phyloP scores from a whole-genome alignment of 2,888 invertebrate genomes.

The Cheilosia vulpina region DNA sequence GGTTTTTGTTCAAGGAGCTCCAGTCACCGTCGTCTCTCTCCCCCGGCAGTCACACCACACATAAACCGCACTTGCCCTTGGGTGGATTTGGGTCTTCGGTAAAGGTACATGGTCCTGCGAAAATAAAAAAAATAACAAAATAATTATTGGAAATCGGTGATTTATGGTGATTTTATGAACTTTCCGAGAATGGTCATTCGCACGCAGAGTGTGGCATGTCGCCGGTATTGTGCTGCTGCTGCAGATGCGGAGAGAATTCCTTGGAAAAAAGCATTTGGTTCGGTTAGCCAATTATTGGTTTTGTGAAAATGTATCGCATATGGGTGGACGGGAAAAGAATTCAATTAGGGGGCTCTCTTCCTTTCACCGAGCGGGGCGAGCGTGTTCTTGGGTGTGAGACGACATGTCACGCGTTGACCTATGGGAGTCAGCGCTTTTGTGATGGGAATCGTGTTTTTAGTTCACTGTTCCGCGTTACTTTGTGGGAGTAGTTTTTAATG shows the following conservation, averaged over 20 bases:
- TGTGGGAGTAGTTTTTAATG: constrained; percentile 6
- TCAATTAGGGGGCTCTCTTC: constrained; percentile 51
- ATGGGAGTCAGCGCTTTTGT: constrained; percentile 8
- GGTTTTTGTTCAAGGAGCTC: constrained; percentile 39
- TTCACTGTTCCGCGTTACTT: constrained; percentile 5
- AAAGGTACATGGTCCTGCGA: background rate
- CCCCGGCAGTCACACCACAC: constrained; percentile 23
- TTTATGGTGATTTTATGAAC: constrained; percentile 74
- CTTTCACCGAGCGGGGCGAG: background rate
- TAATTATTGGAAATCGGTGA: constrained; percentile 74
- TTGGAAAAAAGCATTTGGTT: constrained; percentile 35
- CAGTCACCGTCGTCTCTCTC: constrained; percentile 11
- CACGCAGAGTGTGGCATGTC: constrained; percentile 70
- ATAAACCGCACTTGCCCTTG: constrained; percentile 55
- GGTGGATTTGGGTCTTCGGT: constrained; percentile 25
- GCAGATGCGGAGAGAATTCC: constrained; percentile 35
- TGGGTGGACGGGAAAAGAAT: constrained; percentile 31
- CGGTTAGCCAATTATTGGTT: constrained; percentile 60
- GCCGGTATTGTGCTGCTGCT: constrained; percentile 36
- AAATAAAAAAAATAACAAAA: constrained; percentile 46
- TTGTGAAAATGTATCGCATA: constrained; percentile 14
- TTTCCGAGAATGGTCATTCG: constrained; percentile 68
- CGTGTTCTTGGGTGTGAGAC: constrained; percentile 29
- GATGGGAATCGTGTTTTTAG: constrained; percentile 5
- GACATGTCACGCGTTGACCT: constrained; percentile 50